phyloP scores from a whole-genome alignment of 2,888 invertebrate genomes.

The Smittia sp. region DNA sequence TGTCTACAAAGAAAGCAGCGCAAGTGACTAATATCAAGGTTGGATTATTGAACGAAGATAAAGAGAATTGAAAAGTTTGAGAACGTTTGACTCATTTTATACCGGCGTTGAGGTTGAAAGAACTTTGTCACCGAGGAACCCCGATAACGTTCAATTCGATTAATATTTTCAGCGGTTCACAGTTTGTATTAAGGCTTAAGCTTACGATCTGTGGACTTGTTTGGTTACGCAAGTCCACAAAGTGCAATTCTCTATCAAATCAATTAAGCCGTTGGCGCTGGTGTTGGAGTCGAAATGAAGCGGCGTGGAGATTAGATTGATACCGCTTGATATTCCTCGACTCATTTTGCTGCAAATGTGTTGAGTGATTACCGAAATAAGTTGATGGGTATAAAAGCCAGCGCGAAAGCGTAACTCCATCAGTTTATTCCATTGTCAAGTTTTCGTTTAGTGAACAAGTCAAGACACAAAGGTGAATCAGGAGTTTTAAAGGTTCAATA shows the following conservation, averaged over 20 bases:
- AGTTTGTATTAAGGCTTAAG: too few species aligned
- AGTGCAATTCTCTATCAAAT: not conserved
- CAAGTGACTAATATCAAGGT: not conserved
- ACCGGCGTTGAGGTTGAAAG: too few species aligned
- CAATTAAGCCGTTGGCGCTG: not conserved
- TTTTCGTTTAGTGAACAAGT: not conserved
- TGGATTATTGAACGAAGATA: too few species aligned
- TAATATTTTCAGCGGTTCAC: too few species aligned
- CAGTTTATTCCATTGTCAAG: not conserved
- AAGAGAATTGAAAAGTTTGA: too few species aligned
- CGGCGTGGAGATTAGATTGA: not conserved
- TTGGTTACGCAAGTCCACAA: not conserved
- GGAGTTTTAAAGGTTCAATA: too few species aligned
- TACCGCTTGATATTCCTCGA: not conserved
- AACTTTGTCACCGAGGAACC: too few species aligned
- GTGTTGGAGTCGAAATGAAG: not conserved
- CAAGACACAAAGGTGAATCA: not conserved
- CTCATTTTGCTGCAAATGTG: not conserved
- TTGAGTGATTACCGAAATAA: slow-evolving; percentile 12
- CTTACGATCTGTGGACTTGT: too few species aligned
- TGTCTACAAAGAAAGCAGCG: not conserved
- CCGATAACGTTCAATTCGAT: too few species aligned
- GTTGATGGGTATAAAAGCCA: slow-evolving; percentile 19
- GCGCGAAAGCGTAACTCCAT: not conserved
- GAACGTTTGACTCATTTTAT: too few species aligned